Evolutionary conservation across 2,113 vertebrate genomes (phyloP), one percentile per base, ranked within the genome.

Genomic region (Ramphastos sulfuratus): DNA sequence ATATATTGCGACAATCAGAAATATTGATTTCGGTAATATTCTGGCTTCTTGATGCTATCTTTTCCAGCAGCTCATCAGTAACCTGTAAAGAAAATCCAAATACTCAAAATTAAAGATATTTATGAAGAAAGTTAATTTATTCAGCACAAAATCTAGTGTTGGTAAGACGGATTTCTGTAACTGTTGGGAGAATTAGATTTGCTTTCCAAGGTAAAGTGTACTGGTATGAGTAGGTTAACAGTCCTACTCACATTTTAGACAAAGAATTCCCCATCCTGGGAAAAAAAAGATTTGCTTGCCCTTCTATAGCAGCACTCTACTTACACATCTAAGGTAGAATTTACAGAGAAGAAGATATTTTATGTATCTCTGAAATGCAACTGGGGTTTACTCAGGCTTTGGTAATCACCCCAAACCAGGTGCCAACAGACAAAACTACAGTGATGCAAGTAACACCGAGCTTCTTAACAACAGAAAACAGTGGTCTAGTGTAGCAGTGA

Each of bases 1-100:
- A 99, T 37, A 99, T 98, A 77, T 98, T 99, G 77, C 99, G 98
- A 94, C 99, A 99, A 96, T 99, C 99, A 8, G 99, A 99, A 97
- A 99, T 99, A 97, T 99, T 99, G 61, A 99, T 98, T 98, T 99
- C 99, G 19, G 98, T 99, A 96, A 99, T 99, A 92, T 99, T 99
- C 97, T 99, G 99, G 95, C 98, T 98, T 96, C 99, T 98, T 54
- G 99, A 99, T 25, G 98, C 98, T 96, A 99, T 99, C 97, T 99
- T 99, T 96, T 99, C 98, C 96, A 99, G 97, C 56, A 99, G 97
- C 66, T 99, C 98, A 96, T 99, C 99, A 42, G 98, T 99, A 61
- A 99, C 99, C 99, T 99, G 89, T 42, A 78, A 97, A 75, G 52
- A 59, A 93, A 81, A 89, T 61, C 19, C n/a, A 79, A 74, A 91